Evolutionary conservation across 2,888 invertebrate species (phyloP).

Genomic region (Ditylenchus weischeri): DNA sequence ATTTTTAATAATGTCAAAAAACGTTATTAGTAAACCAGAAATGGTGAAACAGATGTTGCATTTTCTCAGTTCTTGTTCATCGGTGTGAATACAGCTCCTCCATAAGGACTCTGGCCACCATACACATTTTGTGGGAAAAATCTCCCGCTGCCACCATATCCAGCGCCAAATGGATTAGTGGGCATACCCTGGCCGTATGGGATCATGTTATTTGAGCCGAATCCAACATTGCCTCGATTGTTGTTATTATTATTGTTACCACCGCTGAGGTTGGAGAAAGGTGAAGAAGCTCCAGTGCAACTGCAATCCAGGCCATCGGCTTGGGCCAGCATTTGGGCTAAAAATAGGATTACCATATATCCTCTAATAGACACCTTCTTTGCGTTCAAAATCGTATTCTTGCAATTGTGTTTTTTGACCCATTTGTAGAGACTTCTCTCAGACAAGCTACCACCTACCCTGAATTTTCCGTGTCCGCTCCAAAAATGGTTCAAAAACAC

Average conservation of each 20-base stretch:
- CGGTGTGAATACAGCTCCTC: constrained; percentile 1
- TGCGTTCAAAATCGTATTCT: too few species aligned
- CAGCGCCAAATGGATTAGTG: neutral
- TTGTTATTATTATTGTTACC: neutral
- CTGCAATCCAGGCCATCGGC: constrained; percentile 54
- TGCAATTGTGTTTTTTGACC: too few species aligned
- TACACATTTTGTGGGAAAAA: neutral
- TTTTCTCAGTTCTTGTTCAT: neutral
- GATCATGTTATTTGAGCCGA: neutral
- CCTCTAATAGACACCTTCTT: too few species aligned
- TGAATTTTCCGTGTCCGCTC: too few species aligned
- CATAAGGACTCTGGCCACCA: neutral
- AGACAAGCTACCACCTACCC: too few species aligned
- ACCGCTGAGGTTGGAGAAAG: constrained; percentile 7
- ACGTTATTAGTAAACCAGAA: too few species aligned
- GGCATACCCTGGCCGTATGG: neutral
- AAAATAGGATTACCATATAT: constrained; percentile 26
- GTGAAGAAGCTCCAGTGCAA: constrained; percentile 38
- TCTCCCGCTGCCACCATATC: neutral
- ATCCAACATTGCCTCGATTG: neutral
- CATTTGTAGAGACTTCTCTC: too few species aligned
- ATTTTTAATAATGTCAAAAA: too few species aligned
- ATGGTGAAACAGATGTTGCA: too few species aligned
- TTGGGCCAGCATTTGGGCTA: constrained; percentile 51
- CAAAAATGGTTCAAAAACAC: too few species aligned